Evolutionary conservation across 2,888 invertebrate genomes (phyloP), one percentile per base, ranked within the genome.

Genomic region (Acronicta aceris): DNA sequence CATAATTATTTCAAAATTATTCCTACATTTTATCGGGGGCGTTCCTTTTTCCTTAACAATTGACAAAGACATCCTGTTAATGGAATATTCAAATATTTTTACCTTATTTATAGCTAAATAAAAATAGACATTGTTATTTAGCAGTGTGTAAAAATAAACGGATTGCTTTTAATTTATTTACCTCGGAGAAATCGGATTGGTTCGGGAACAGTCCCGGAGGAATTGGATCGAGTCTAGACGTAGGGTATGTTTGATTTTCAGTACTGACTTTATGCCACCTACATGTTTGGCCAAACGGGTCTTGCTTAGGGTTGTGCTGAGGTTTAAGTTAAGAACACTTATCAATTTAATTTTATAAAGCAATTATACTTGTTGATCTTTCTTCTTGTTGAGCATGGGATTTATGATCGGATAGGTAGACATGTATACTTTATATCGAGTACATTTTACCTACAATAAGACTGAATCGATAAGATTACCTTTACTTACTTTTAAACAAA

Each of bases 151-250:
- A 85, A 89, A 88, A 87, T 85, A 88, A 82, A 86, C 66, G 70
- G 65, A 79, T 70, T 72, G 67, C 59, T 82, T 82, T 85, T 86
- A 88, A 90, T 87, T 88, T 86, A 87, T 88, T 85, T 87, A 84
- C 87, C 81, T 81, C 64, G 53, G 81, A 78, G 86, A 81, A 78
- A 79, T 76, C 72, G 70, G 73, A 81, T 84, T 76, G 79, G 69
- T 72, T 81, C 70, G 74, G 78, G 74, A 78, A 71, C 68, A 67
- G 81, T 84, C 88, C 83, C 86, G 41, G 27, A 68, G 81, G 88
- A 80, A 79, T 84, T 78, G 69, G 68, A 66, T 69, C 52, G 71
- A 81, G 88, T 89, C 89, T 89, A 89, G 89, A 89, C 89, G 74
- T 70, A 79, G 68, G 60, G 77, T 38, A 76, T 74, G 81, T 83